Conservation (phyloP, 2,797 vertebrate genomes). For the Karalla daura region DNA sequence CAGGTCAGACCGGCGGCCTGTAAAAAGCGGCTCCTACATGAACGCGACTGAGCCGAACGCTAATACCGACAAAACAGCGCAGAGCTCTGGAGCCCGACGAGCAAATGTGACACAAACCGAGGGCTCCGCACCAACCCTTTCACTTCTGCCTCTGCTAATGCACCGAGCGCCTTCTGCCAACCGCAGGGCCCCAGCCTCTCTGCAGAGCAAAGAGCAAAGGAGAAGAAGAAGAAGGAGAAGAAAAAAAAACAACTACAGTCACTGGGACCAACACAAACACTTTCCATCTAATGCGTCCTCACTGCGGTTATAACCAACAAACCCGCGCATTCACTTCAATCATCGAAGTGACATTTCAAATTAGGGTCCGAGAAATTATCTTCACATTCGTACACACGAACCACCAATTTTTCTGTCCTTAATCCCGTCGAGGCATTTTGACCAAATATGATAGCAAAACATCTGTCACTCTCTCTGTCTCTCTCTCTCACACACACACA, state of each 20-base stretch:
- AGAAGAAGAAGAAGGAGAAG: too few relatives aligned
- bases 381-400: too few relatives aligned
- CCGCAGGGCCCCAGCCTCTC: conserved; percentile 20
- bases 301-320: not conserved
- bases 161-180: conserved; percentile 24
- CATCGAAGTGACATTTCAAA: conserved; percentile 24
- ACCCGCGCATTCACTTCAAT: not conserved
- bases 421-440: conserved; percentile 33
- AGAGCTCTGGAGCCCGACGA: conserved; percentile 39
- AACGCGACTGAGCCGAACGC: conserved; percentile 42
- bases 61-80: conserved; percentile 34
- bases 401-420: not conserved
- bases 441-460: conserved; percentile 26
- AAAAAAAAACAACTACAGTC: not conserved
- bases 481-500: too few relatives aligned
- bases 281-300: conserved; percentile 3
- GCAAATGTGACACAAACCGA: conserved; percentile 41
- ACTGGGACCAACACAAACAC: conserved; percentile 1
- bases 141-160: conserved; percentile 43
- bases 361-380: conserved; percentile 2
- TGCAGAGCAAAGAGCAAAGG: conserved; percentile 20
- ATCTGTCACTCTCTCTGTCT: conserved; percentile 53
- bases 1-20: conserved; percentile 45
- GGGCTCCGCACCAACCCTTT: conserved; percentile 30
- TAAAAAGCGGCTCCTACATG: conserved; percentile 37